These are phyloP conservation scores for Drosophila ambigua DNA, from an alignment of 1,140 invertebrate genomes.

Conservation along the genomic window DNA sequence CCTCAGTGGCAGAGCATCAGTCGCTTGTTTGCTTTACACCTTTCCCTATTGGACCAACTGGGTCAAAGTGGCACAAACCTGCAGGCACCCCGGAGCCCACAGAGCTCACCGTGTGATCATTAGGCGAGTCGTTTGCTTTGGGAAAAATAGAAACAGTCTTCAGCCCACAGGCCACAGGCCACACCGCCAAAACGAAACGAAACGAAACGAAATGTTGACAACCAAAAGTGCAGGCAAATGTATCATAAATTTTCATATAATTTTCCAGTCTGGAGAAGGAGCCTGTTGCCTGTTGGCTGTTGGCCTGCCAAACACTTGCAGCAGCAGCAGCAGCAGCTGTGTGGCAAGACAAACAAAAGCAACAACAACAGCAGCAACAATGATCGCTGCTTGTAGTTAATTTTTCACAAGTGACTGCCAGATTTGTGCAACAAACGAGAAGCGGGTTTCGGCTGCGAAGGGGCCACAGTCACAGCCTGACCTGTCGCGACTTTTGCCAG, in stretches of 20 bases:
- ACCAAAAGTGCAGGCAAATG: slow-evolving; percentile 78
- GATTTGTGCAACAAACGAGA: slow-evolving; percentile 74
- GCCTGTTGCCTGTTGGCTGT: slow-evolving; percentile 22
- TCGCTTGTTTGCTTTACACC: slow-evolving; percentile 37
- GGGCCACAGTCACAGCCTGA: slow-evolving; percentile 48
- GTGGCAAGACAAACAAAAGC: slow-evolving; percentile 31
- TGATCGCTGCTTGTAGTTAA: slow-evolving; percentile 74
- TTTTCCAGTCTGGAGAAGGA: slow-evolving; percentile 60
- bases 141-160: slow-evolving; percentile 38
- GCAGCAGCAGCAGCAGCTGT: slow-evolving; percentile 53
- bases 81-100: too few relatives aligned
- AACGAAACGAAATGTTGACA: slow-evolving; percentile 56
- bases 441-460: slow-evolving; percentile 41
- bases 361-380: slow-evolving; percentile 65
- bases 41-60: slow-evolving; percentile 51
- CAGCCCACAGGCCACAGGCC: slow-evolving; percentile 40
- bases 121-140: slow-evolving; percentile 22
- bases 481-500: slow-evolving; percentile 73
- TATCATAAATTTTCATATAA: slow-evolving; percentile 82
- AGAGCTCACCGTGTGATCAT: slow-evolving; percentile 24
- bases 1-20: slow-evolving; percentile 20
- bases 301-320: slow-evolving; percentile 73
- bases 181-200: too few relatives aligned
- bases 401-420: slow-evolving; percentile 79
- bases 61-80: slow-evolving; percentile 47